Base-by-base conservation (phyloP, 92 coral and sea anemone species). In the Umimayanthus chanpuru region DNA sequence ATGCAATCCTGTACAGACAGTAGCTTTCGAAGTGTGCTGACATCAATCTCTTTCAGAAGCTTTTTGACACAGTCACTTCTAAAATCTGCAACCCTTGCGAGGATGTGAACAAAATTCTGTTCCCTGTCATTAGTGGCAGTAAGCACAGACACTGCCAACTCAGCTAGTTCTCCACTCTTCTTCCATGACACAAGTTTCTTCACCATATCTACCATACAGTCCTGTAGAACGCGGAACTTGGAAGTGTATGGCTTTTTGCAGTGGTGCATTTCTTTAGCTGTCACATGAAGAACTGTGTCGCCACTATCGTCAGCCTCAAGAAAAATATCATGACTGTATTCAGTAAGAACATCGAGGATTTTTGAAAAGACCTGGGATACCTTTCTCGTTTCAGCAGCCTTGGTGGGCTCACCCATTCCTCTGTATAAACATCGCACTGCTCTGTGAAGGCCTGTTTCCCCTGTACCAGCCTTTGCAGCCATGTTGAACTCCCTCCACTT, bases 261-360 rank as follows among this genome's bases (percentile, higher is more conserved):
- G 0, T 8, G 87, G 64, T 68, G 76, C 87, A 83, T 39, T 29
- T 83, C 87, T 64, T 68, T 83, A 47, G 87, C 87, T 6, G 53
- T 70, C 28, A 47, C 87, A 83, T 83, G 87, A 43, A 83, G 74
- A 26, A 83, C 87, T 29, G 87, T 68, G 78, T 83, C 87, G 67
- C 87, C 87, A 25, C 43, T 40, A 18, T 83, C 79, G 68, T 83
- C 87, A 12, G 87, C 10, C 64, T 83, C 78, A 10, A 83, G 64
- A 49, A 83, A 44, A 15, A 83, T 16, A 6, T 83, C 87, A 10
- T 16, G 67, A 29, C 64, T 67, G 53, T 47, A 83, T 43, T 18
- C 50, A 28, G 87, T 68, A 29, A 83, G 79, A 68, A 70, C 43
- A 47, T 70, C 68, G 30, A 83, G 65, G 26, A 83, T 83, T 28